Percentiles rank a stretch among this genome's conserved stretches.
These are phyloP conservation scores for Hyperopisus bebe DNA, from an alignment of 2,113 vertebrate genomes.

Conservation along the genomic window DNA sequence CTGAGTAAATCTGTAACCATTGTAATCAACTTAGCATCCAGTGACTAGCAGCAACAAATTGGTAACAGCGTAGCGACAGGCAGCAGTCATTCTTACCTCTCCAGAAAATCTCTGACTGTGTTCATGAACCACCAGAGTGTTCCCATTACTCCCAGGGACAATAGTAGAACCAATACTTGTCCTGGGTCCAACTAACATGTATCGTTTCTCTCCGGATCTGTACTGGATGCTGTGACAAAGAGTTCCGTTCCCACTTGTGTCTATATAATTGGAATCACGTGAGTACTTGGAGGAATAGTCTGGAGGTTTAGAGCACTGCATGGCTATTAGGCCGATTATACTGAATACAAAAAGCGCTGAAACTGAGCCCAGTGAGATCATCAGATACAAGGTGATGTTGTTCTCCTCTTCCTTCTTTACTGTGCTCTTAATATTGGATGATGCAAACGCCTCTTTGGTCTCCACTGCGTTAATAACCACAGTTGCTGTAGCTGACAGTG, in stretches of 20 bases:
- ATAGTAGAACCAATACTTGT: constrained; percentile 21
- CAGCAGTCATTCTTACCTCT: constrained; percentile 12
- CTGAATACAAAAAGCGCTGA: constrained; percentile 17
- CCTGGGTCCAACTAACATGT: constrained; percentile 24
- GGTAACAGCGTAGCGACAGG: not conserved
- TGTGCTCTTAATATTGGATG: not conserved
- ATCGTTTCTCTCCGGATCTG: constrained; percentile 20
- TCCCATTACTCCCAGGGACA: constrained; percentile 11
- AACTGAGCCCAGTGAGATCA: constrained; percentile 15
- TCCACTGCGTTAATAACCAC: constrained; percentile 7
- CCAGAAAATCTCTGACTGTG: not conserved
- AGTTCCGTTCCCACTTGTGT: constrained; percentile 20
- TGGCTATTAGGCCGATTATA: constrained; percentile 17
- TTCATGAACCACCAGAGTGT: constrained; percentile 14
- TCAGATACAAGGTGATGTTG: constrained; percentile 18
- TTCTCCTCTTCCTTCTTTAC: constrained; percentile 17
- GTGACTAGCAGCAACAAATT: not conserved
- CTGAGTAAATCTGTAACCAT: not conserved
- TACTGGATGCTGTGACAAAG: constrained; percentile 26
- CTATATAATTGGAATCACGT: constrained; percentile 5
- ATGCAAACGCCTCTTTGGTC: constrained; percentile 11
- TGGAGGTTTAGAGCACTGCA: constrained; percentile 22
- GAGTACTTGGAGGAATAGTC: constrained; percentile 15
- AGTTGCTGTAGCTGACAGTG: constrained; percentile 26
- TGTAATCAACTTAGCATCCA: not conserved